A percentile compares a stretch with the other conserved stretches of the same genome.
These are phyloP conservation scores for Leucoraja ocellata DNA, from an alignment of 2,797 vertebrate species.

Conservation along the genomic window DNA sequence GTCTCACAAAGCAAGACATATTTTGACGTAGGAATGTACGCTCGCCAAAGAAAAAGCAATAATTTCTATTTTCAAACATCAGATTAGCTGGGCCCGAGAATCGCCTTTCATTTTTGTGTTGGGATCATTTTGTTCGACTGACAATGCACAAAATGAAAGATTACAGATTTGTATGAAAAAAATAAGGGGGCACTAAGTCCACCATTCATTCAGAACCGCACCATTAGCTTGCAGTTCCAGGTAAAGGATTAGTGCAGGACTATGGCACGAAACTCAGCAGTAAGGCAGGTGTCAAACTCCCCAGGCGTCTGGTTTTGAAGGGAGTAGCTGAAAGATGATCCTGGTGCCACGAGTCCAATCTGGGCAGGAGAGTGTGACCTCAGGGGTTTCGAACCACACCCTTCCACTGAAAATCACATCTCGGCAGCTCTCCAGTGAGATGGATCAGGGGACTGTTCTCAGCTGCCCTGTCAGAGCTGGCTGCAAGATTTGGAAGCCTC, in stretches of 20 bases:
- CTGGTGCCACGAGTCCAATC: conserved; percentile 51
- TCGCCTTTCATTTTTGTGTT: not conserved
- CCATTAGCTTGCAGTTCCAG: not conserved
- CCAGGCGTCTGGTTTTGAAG: conserved; percentile 48
- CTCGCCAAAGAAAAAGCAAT: conserved; percentile 37
- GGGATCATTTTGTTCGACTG: not conserved
- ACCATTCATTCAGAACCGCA: not conserved
- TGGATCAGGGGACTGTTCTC: conserved; percentile 63
- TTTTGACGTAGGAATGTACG: conserved; percentile 62
- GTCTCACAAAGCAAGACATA: conserved; percentile 65
- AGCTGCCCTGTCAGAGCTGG: conserved; percentile 66
- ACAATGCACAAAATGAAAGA: not conserved
- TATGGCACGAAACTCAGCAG: conserved; percentile 45
- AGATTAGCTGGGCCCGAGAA: not conserved
- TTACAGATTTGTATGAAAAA: not conserved
- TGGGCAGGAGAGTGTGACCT: conserved; percentile 58
- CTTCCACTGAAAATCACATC: conserved; percentile 68
- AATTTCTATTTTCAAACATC: not conserved
- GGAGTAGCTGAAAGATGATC: conserved; percentile 53
- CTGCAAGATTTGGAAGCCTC: conserved; percentile 67
- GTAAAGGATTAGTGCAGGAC: conserved; percentile 40
- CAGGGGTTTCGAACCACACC: conserved; percentile 60
- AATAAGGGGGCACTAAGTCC: not conserved
- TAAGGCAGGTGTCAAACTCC: conserved; percentile 45
- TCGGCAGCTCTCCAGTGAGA: conserved; percentile 60